These are phyloP conservation scores for Epirrhoe tristata DNA, from an alignment of 2,888 invertebrate genomes.

Conservation along the genomic window DNA sequence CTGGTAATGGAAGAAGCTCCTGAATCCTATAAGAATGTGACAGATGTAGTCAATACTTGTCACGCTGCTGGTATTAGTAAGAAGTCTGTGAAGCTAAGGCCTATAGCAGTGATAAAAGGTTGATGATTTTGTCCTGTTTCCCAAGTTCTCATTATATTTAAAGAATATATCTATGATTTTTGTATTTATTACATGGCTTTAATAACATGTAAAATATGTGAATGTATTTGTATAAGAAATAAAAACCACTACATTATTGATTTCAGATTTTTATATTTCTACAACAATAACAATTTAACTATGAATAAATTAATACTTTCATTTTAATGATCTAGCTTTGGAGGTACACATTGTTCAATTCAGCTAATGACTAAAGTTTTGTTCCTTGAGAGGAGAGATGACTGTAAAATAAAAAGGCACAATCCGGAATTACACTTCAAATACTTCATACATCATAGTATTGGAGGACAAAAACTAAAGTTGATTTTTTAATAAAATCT, in stretches of 20 bases:
- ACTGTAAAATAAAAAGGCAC: background rate
- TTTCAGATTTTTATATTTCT: constrained; percentile 54
- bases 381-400: constrained; percentile 7
- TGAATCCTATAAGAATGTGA: constrained; percentile 99
- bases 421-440: background rate
- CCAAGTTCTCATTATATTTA: constrained; percentile 6
- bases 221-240: constrained; percentile 8
- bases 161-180: constrained; percentile 26
- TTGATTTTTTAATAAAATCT: background rate
- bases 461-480: background rate
- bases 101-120: constrained; percentile 99
- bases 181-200: constrained; percentile 28
- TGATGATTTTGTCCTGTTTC: constrained; percentile 62
- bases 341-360: constrained; percentile 59
- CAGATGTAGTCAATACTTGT: constrained; percentile 99
- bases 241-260: constrained; percentile 11
- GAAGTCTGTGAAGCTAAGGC: constrained; percentile 97
- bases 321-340: constrained; percentile 58
- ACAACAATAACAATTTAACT: constrained; percentile 54
- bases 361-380: constrained; percentile 54
- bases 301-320: constrained; percentile 74
- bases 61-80: constrained; percentile 98
- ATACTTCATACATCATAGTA: background rate
- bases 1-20: constrained; percentile 99
- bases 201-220: background rate